These are phyloP conservation scores for Aegotheles bennettii DNA, from an alignment of 2,113 vertebrate species.

Conservation along the genomic window DNA sequence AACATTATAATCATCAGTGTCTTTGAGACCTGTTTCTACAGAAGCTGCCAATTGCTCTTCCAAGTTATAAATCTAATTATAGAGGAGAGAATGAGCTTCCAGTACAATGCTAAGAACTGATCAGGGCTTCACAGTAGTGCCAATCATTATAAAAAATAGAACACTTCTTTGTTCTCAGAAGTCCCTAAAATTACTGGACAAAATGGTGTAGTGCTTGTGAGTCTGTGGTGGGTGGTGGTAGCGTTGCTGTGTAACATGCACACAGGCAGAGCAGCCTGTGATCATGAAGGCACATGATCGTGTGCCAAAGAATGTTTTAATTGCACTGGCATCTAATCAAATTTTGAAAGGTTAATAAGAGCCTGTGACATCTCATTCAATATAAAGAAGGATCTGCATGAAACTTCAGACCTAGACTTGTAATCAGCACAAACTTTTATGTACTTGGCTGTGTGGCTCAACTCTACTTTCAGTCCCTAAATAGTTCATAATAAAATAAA, in stretches of 20 bases:
- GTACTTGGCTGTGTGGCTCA: background rate
- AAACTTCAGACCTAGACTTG: background rate
- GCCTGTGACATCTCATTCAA: background rate
- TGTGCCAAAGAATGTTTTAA: constrained; percentile 11
- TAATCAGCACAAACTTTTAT: background rate
- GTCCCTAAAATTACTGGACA: background rate
- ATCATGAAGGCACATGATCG: background rate
- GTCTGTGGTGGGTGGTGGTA: background rate
- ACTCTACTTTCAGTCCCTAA: background rate
- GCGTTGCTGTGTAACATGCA: background rate
- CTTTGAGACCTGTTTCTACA: background rate
- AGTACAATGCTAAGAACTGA: background rate
- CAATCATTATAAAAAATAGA: background rate
- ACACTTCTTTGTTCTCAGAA: background rate
- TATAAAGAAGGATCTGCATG: background rate
- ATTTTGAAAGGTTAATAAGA: background rate
- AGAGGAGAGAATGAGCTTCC: background rate
- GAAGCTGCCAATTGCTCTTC: background rate
- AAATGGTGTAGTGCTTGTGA: background rate
- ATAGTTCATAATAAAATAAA: constrained; percentile 9
- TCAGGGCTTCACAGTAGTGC: background rate
- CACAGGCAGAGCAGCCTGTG: background rate
- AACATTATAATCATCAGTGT: background rate
- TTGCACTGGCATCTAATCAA: constrained; percentile 1
- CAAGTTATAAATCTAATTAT: background rate